Evolutionary conservation across 2,113 vertebrate species (phyloP).

Genomic region (Rousettus leschenaultii): DNA sequence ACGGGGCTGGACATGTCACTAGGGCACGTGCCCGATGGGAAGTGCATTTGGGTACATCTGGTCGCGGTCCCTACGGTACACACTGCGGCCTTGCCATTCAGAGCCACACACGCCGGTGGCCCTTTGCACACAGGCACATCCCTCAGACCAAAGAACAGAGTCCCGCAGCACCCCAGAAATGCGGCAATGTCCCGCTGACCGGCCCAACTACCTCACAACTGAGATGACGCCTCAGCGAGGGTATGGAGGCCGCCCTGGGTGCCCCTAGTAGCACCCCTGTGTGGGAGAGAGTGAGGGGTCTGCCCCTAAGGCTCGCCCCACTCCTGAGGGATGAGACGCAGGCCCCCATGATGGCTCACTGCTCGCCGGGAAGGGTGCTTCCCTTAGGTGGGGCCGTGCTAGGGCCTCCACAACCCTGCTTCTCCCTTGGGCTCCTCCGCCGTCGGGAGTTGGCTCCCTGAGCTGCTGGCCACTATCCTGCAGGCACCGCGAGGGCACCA

Average conservation of each 20-base stretch:
- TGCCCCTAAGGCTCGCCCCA: neutral
- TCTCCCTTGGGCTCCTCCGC: neutral
- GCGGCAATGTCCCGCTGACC: neutral
- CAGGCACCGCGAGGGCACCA: neutral
- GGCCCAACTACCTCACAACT: neutral
- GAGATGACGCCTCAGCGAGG: neutral
- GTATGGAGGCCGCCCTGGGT: fast-evolving
- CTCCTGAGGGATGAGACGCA: neutral
- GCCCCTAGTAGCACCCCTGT: too few relatives aligned
- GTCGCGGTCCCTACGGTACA: neutral
- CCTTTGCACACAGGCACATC: too few relatives aligned
- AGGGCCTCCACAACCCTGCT: fast-evolving
- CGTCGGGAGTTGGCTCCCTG: neutral
- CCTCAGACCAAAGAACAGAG: neutral
- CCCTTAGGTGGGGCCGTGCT: too few relatives aligned
- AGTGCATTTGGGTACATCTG: neutral
- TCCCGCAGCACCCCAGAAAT: neutral
- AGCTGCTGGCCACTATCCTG: neutral
- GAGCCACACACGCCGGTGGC: neutral
- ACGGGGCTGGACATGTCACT: fast-evolving
- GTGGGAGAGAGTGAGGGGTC: neutral
- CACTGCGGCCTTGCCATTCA: neutral
- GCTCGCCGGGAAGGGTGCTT: neutral
- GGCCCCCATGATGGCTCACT: neutral
- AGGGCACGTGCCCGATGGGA: fast-evolving